Evolutionary conservation across 2,797 vertebrate genomes (phyloP).

Genomic region (Paramormyrops hopkinsi): DNA sequence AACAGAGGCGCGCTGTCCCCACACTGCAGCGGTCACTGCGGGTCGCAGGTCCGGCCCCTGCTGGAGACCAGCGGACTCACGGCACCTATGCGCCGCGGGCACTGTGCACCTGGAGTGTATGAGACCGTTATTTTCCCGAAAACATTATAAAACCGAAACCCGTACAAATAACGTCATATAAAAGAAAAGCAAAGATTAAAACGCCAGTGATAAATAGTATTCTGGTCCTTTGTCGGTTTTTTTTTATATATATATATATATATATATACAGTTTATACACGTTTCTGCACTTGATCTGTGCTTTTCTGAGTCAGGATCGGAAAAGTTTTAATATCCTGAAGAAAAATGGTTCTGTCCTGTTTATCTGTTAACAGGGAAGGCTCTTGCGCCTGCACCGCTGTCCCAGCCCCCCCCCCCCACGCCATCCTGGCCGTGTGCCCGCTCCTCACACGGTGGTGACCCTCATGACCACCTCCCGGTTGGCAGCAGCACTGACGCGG

Average conservation of each 20-base stretch:
- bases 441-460: slow-evolving; percentile 44
- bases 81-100: neutral
- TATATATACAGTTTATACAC: slow-evolving; percentile 16
- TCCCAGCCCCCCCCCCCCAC: neutral
- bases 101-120: neutral
- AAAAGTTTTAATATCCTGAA: neutral
- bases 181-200: slow-evolving; percentile 31
- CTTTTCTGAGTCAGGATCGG: neutral
- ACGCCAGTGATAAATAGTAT: slow-evolving; percentile 36
- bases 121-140: neutral
- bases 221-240: slow-evolving; percentile 27
- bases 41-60: neutral
- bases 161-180: slow-evolving; percentile 25
- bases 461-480: slow-evolving; percentile 35
- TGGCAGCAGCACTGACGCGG: slow-evolving; percentile 55
- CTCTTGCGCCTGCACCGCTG: neutral
- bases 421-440: slow-evolving; percentile 58
- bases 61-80: neutral
- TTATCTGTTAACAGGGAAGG: slow-evolving; percentile 19
- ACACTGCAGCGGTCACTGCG: slow-evolving; percentile 4
- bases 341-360: neutral
- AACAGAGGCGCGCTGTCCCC: slow-evolving; percentile 18
- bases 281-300: slow-evolving; percentile 7
- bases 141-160: slow-evolving; percentile 34
- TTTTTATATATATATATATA: slow-evolving; percentile 3